Percentiles rank a stretch among this genome's conserved stretches.
phyloP scores from a whole-genome alignment of 2,888 invertebrate species.

The Latrodectus hesperus region DNA sequence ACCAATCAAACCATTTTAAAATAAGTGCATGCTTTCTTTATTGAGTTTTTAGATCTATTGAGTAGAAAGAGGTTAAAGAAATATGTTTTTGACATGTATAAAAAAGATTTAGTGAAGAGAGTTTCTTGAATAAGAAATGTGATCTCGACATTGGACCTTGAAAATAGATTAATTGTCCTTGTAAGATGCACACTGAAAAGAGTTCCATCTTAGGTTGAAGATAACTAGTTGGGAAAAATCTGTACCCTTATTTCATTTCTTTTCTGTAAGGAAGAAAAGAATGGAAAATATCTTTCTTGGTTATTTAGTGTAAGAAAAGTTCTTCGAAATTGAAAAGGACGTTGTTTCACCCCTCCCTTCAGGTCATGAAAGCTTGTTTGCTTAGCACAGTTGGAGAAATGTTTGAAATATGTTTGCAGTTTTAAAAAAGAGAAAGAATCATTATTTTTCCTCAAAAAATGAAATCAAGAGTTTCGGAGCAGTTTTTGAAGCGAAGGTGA shows the following conservation, averaged over 20 bases:
- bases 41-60: constrained; percentile 25
- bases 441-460: not conserved
- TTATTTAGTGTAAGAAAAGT: not conserved
- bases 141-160: constrained; percentile 24
- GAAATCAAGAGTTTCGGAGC: not conserved
- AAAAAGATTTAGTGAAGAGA: constrained; percentile 39
- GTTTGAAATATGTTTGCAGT: not conserved
- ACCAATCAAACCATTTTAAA: constrained; percentile 1
- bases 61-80: constrained; percentile 2
- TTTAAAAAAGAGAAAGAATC: not conserved
- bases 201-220: constrained; percentile 25
- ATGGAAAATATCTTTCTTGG: not conserved
- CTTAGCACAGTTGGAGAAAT: not conserved
- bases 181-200: constrained; percentile 31
- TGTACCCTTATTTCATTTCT: not conserved
- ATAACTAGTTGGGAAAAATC: constrained; percentile 42
- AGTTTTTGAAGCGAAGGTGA: not conserved
- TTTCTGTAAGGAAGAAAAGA: not conserved
- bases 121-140: constrained; percentile 62
- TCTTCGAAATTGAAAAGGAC: constrained; percentile 50
- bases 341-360: constrained; percentile 7
- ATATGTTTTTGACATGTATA: constrained; percentile 31
- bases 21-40: constrained; percentile 11
- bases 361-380: constrained; percentile 21
- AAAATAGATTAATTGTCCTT: constrained; percentile 54